Percentiles rank a stretch among this genome's conserved stretches.
phyloP scores from a whole-genome alignment of 2,797 vertebrate genomes.

The Hippopotamyrus pictus region DNA sequence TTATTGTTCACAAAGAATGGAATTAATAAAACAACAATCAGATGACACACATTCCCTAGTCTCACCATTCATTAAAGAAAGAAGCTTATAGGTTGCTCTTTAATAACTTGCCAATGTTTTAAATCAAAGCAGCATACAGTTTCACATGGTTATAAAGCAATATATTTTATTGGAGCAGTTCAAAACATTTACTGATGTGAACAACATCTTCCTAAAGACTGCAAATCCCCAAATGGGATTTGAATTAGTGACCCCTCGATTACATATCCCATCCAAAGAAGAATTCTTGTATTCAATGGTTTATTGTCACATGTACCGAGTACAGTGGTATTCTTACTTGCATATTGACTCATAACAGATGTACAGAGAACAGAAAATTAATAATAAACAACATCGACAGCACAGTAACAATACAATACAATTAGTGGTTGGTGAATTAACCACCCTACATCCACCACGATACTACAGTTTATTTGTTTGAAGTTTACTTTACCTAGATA shows the following conservation, averaged over 20 bases:
- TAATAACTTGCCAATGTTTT: not conserved
- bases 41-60: not conserved
- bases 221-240: not conserved
- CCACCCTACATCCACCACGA: not conserved
- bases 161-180: not conserved
- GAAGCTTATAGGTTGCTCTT: not conserved
- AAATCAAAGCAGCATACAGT: not conserved
- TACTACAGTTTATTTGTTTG: not conserved
- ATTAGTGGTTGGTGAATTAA: not conserved
- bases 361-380: not conserved
- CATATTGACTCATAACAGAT: not conserved
- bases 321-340: not conserved
- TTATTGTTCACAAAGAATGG: not conserved
- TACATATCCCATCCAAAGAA: not conserved
- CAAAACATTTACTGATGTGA: not conserved
- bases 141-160: not conserved
- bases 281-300: not conserved
- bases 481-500: not conserved
- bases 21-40: constrained; percentile 8
- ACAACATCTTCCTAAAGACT: not conserved
- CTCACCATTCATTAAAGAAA: not conserved
- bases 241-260: not conserved
- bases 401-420: not conserved
- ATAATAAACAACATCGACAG: not conserved
- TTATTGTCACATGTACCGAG: not conserved